phyloP scores from a whole-genome alignment of 1,140 invertebrate genomes.

The Drosophila sproati region DNA sequence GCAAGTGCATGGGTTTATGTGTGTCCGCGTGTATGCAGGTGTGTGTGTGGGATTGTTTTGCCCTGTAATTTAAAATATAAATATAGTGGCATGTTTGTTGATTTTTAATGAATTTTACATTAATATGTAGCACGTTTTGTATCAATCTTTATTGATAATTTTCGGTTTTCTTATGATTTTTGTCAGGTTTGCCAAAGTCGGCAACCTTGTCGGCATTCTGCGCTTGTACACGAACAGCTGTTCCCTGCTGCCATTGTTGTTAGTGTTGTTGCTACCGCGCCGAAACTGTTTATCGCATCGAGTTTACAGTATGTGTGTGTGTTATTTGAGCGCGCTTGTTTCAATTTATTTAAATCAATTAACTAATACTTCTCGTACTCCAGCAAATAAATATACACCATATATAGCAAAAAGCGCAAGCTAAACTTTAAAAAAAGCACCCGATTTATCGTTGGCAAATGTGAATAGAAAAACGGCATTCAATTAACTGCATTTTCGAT shows the following conservation, averaged over 20 bases:
- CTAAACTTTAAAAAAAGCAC: neutral
- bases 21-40: neutral
- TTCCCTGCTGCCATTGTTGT: constrained; percentile 13
- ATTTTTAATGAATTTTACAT: neutral
- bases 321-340: neutral
- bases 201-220: constrained; percentile 25
- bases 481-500: neutral
- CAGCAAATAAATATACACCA: neutral
- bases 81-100: neutral
- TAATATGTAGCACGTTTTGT: neutral
- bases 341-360: neutral
- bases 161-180: neutral
- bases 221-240: constrained; percentile 39
- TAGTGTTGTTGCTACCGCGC: neutral
- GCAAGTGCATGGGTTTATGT: neutral
- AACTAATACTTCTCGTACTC: neutral
- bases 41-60: neutral
- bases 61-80: neutral
- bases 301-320: neutral
- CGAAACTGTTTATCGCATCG: constrained; percentile 8
- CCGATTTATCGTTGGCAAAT: neutral
- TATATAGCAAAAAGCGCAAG: no score
- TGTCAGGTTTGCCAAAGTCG: neutral
- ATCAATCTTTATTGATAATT: constrained; percentile 25
- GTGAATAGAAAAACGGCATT: neutral